A percentile compares a stretch with the other conserved stretches of the same genome.
These are phyloP conservation scores for Drosophila micromelanica DNA, from an alignment of 1,140 invertebrate genomes.

Conservation along the genomic window DNA sequence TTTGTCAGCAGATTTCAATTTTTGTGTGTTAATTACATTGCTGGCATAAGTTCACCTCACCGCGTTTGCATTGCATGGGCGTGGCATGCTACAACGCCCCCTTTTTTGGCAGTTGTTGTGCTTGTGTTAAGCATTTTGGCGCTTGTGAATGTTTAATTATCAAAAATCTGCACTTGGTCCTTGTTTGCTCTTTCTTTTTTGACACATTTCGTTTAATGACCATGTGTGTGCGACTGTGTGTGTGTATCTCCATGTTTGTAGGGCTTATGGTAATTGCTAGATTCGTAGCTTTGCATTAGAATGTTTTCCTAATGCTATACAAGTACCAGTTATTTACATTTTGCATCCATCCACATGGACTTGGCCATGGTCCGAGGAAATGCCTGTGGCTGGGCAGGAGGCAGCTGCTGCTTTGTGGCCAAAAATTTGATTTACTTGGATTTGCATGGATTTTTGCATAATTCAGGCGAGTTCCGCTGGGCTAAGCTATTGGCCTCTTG, in stretches of 20 bases:
- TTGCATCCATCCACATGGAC: conserved; percentile 8
- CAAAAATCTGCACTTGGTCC: conserved; percentile 76
- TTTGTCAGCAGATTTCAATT: conserved; percentile 76
- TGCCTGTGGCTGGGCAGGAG: neutral
- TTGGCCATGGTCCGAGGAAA: neutral
- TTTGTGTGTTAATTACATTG: conserved; percentile 81
- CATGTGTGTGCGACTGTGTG: conserved; percentile 15
- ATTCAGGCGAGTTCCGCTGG: conserved; percentile 45
- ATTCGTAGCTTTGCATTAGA: conserved; percentile 22
- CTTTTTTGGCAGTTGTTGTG: conserved; percentile 37
- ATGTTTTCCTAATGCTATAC: conserved; percentile 56
- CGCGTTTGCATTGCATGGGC: conserved; percentile 36
- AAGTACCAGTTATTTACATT: conserved; percentile 48
- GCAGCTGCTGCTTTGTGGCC: conserved; percentile 18
- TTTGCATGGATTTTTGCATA: conserved; percentile 47
- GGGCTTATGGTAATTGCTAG: conserved; percentile 65
- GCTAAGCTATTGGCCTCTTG: conserved; percentile 46
- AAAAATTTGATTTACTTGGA: conserved; percentile 62
- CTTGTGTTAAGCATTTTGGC: conserved; percentile 75
- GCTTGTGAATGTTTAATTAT: conserved; percentile 80
- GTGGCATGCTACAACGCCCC: conserved; percentile 31
- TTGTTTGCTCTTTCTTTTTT: conserved; percentile 45
- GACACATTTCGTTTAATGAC: conserved; percentile 51
- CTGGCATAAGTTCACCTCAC: conserved; percentile 59
- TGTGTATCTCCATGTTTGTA: conserved; percentile 28